Percentiles rank a stretch among this genome's conserved stretches.
phyloP scores from a whole-genome alignment of 2,888 invertebrate species.

The Drosophila melanosoma region DNA sequence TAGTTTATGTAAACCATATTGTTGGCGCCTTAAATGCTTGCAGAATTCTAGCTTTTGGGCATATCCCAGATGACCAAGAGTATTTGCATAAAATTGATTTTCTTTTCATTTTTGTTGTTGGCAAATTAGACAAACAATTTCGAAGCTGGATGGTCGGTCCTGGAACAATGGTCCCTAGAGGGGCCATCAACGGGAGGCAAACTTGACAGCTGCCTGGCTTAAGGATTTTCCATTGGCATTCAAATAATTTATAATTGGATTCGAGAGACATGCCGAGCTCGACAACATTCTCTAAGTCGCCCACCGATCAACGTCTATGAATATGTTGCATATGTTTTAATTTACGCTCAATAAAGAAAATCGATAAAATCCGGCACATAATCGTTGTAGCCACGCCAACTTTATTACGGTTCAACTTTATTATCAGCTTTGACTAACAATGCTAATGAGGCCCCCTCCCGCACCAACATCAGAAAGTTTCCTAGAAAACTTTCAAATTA shows the following conservation, averaged over 20 bases:
- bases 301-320: conserved; percentile 9
- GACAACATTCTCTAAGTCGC: conserved; percentile 1
- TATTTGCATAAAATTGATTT: conserved; percentile 57
- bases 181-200: conserved; percentile 2
- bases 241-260: conserved; percentile 45
- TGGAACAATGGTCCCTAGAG: conserved; percentile 4
- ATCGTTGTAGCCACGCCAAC: conserved; percentile 26
- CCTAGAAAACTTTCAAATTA: conserved; percentile 55
- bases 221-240: conserved; percentile 16
- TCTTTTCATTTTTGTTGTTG: conserved; percentile 15
- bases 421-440: conserved; percentile 75
- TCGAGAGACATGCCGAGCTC: conserved; percentile 2
- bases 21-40: background rate
- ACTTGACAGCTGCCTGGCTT: conserved; percentile 36
- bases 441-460: conserved; percentile 65
- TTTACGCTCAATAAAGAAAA: conserved; percentile 53
- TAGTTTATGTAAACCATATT: conserved; percentile 5
- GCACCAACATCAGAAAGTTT: conserved; percentile 56
- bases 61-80: conserved; percentile 35
- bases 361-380: conserved; percentile 22
- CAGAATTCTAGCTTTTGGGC: conserved; percentile 1
- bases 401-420: conserved; percentile 47
- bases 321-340: conserved; percentile 36
- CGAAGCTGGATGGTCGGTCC: conserved; percentile 4
- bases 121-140: conserved; percentile 34